Evolutionary conservation across 2,888 invertebrate genomes (phyloP).

Genomic region (Neoitamus cyanurus): DNA sequence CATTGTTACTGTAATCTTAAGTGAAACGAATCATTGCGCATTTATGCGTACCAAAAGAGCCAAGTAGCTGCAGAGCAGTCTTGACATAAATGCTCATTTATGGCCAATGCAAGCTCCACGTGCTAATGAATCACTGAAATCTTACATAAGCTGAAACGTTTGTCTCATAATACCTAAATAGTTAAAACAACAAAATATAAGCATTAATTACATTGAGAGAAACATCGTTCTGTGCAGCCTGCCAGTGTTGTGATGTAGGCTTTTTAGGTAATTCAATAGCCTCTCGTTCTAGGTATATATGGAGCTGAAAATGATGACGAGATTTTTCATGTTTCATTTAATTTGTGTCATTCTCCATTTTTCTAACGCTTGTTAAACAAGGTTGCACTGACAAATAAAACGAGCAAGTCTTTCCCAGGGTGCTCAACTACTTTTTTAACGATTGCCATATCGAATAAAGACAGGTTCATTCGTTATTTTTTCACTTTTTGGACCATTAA

Average conservation of each 20-base stretch:
- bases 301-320: neutral
- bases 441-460: no score
- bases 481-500: no score
- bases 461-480: no score
- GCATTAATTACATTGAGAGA: neutral
- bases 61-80: neutral
- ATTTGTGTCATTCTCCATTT: neutral
- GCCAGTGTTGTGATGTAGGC: neutral
- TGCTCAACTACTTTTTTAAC: neutral
- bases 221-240: neutral
- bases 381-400: neutral
- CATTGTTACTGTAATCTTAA: neutral
- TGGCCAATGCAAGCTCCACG: conserved; percentile 9
- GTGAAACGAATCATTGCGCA: conserved; percentile 12
- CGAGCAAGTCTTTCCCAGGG: neutral
- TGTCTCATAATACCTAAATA: neutral
- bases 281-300: neutral
- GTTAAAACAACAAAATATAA: neutral
- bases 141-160: neutral
- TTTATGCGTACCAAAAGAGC: neutral
- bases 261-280: conserved; percentile 5
- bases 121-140: conserved; percentile 23
- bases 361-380: neutral
- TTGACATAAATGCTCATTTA: conserved; percentile 24
- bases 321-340: neutral